A percentile compares a stretch with the other conserved stretches of the same genome.
phyloP scores from a whole-genome alignment of 2,113 vertebrate species.

The Fregetta grallaria region DNA sequence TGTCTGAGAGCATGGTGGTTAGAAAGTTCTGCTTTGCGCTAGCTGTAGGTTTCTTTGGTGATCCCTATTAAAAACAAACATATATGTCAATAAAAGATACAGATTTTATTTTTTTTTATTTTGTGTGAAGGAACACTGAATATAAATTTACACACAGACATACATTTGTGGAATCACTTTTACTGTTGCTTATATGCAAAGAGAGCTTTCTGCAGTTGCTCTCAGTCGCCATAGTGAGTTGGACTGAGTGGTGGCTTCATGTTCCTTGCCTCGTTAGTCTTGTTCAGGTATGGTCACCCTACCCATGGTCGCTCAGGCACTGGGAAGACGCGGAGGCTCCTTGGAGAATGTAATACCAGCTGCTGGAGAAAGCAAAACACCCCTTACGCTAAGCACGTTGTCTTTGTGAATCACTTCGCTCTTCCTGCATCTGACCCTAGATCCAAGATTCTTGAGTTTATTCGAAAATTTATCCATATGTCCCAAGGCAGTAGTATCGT shows the following conservation, averaged over 20 bases:
- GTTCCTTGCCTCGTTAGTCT: not conserved
- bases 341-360: not conserved
- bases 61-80: not conserved
- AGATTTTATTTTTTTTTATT: not conserved
- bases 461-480: not conserved
- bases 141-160: not conserved
- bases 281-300: not conserved
- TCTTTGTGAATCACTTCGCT: not conserved
- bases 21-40: not conserved
- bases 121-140: not conserved
- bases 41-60: not conserved
- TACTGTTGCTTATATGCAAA: not conserved
- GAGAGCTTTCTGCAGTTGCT: not conserved
- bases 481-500: not conserved
- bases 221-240: not conserved
- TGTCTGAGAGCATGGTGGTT: not conserved
- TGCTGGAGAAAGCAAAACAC: not conserved
- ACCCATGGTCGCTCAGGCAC: not conserved
- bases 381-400: not conserved
- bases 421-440: not conserved
- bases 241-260: not conserved
- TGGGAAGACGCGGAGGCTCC: not conserved
- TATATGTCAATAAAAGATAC: not conserved
- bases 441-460: not conserved
- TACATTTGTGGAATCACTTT: not conserved